Percentiles rank a stretch among this genome's conserved stretches.
Conservation (phyloP, 2,888 invertebrate species). For the Rhamnusium bicolor region DNA sequence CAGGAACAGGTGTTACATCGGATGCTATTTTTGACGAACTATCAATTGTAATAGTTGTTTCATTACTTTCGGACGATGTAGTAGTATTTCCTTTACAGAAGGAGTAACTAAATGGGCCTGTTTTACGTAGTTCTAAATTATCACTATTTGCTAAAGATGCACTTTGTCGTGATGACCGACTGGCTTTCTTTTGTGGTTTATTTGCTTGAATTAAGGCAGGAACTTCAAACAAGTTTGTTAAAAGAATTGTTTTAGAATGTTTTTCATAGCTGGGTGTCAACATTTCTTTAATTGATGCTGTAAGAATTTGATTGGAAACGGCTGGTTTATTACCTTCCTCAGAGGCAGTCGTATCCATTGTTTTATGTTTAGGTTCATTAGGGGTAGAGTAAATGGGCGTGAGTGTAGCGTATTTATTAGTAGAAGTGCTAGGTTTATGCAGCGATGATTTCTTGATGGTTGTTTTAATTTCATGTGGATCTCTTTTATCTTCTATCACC, state of each 20-base stretch:
- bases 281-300: slow-evolving; percentile 42
- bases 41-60: not conserved
- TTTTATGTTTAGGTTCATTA: not conserved
- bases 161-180: not conserved
- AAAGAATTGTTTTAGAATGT: slow-evolving; percentile 40
- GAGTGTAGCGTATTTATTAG: not conserved
- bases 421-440: not conserved
- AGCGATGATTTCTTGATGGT: slow-evolving; percentile 38
- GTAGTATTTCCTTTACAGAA: slow-evolving; percentile 4
- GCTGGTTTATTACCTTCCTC: not conserved
- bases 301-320: slow-evolving; percentile 30
- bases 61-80: not conserved
- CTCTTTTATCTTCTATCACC: slow-evolving; percentile 34
- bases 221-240: not conserved
- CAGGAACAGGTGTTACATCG: not conserved
- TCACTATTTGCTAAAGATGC: not conserved
- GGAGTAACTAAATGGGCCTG: slow-evolving; percentile 19
- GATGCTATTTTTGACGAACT: not conserved
- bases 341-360: not conserved
- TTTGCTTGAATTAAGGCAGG: not conserved
- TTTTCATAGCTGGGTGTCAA: slow-evolving; percentile 37
- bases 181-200: not conserved
- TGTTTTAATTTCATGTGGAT: slow-evolving; percentile 36
- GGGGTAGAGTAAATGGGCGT: not conserved
- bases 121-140: slow-evolving; percentile 9